phyloP scores from a whole-genome alignment of 2,113 vertebrate species.

The Mirza zaza region DNA sequence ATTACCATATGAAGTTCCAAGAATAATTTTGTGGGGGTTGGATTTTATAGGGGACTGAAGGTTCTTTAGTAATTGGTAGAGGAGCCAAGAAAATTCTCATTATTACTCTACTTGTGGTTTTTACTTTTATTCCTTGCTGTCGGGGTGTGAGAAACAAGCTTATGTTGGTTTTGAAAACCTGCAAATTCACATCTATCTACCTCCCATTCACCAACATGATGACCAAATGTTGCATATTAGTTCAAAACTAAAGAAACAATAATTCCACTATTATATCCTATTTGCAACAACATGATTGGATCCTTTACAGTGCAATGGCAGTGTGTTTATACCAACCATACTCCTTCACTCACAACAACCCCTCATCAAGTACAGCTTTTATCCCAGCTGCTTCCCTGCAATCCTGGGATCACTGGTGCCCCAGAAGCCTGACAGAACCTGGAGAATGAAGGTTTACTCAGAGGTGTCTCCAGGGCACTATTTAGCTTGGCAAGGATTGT shows the following conservation, averaged over 20 bases:
- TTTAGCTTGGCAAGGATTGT: background rate
- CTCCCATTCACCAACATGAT: background rate
- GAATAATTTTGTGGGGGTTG: background rate
- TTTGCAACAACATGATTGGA: background rate
- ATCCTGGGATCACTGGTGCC: background rate
- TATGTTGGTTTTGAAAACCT: background rate
- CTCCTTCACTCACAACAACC: background rate
- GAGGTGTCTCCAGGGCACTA: background rate
- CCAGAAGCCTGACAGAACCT: background rate
- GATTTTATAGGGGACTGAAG: background rate
- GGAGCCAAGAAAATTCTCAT: background rate
- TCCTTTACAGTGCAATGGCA: background rate
- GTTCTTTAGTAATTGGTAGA: background rate
- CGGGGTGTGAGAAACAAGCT: background rate
- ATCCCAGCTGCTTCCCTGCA: background rate
- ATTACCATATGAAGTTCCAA: background rate
- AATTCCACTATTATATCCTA: background rate
- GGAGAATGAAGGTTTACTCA: background rate
- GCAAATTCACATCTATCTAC: background rate
- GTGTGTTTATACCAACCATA: too few relatives aligned
- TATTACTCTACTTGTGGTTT: background rate
- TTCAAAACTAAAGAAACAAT: background rate
- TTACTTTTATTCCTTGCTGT: background rate
- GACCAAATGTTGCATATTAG: background rate
- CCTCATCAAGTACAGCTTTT: background rate